Conservation (phyloP, 2,888 invertebrate genomes). For the Caenorhabditis imperialis region DNA sequence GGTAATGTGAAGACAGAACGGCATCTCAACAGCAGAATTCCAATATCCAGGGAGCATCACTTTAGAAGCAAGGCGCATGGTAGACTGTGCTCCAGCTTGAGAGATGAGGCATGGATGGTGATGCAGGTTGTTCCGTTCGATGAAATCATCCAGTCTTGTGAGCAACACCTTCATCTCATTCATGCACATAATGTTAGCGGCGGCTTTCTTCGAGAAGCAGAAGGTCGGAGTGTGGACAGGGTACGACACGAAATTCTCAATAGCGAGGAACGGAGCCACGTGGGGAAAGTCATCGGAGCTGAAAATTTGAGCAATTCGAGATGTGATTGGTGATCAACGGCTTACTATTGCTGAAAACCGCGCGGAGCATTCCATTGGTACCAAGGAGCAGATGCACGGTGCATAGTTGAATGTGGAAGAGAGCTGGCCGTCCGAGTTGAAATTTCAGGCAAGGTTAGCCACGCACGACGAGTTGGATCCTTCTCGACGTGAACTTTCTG, state of each 20-base stretch:
- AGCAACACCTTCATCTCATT: slow-evolving; percentile 16
- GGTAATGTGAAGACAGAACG: slow-evolving; percentile 49
- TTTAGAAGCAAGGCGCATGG: slow-evolving; percentile 47
- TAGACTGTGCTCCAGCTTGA: slow-evolving; percentile 54
- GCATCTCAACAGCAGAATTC: slow-evolving; percentile 47
- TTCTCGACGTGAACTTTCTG: too few species aligned
- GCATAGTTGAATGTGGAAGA: too few species aligned
- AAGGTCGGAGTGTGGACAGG: slow-evolving; percentile 34
- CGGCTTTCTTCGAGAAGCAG: slow-evolving; percentile 18
- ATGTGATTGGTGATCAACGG: too few species aligned
- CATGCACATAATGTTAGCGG: slow-evolving; percentile 21
- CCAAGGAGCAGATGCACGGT: too few species aligned
- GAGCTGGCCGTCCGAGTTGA: too few species aligned
- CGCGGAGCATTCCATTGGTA: too few species aligned
- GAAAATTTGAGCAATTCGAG: background rate
- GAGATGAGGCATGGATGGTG: slow-evolving; percentile 47
- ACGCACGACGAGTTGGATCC: too few species aligned
- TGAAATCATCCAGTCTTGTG: slow-evolving; percentile 29
- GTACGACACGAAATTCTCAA: slow-evolving; percentile 21
- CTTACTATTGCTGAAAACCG: too few species aligned
- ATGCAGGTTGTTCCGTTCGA: slow-evolving; percentile 30
- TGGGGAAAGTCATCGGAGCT: slow-evolving; percentile 38
- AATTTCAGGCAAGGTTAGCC: too few species aligned
- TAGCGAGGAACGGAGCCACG: slow-evolving; percentile 46
- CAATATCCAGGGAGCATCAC: slow-evolving; percentile 32